phyloP scores from a whole-genome alignment of 1,140 invertebrate genomes.

The Nautilus pompilius region DNA sequence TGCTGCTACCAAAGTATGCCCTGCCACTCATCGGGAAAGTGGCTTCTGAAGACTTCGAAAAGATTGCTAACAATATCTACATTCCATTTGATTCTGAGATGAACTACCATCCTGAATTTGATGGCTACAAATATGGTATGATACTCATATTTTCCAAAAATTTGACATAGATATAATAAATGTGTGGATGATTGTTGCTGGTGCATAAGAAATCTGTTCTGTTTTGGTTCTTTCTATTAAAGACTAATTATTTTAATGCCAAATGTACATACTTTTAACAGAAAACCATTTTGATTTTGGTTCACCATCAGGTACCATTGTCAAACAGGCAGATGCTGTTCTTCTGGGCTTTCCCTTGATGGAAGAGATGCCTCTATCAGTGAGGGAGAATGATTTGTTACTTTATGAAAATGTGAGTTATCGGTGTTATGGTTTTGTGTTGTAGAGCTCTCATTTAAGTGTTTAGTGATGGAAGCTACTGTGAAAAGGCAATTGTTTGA shows the following conservation, averaged over 20 bases:
- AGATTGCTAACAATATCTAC: conserved; percentile 13
- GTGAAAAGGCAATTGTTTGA: not conserved
- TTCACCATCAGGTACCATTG: conserved; percentile 20
- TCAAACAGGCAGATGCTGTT: conserved; percentile 56
- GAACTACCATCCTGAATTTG: conserved; percentile 30
- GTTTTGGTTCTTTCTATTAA: no score
- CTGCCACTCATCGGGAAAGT: not conserved
- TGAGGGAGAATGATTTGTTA: conserved; percentile 46
- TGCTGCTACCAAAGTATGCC: not conserved
- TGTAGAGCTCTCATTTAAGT: not conserved
- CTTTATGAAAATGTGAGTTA: conserved; percentile 45
- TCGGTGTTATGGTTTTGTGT: no score
- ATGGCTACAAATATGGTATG: conserved; percentile 22
- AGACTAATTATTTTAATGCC: no score
- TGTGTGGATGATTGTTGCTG: no score
- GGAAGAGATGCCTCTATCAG: conserved; percentile 30
- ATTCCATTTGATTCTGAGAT: conserved; percentile 21
- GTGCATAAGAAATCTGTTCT: no score
- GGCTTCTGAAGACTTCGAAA: conserved; percentile 3
- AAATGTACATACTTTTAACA: no score
- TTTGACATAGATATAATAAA: no score
- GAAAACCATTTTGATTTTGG: no score
- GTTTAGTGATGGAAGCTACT: not conserved
- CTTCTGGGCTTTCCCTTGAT: conserved; percentile 51
- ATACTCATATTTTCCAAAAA: no score